Conservation (phyloP, 2,888 invertebrate genomes). For the Drosophila multiciliata region DNA sequence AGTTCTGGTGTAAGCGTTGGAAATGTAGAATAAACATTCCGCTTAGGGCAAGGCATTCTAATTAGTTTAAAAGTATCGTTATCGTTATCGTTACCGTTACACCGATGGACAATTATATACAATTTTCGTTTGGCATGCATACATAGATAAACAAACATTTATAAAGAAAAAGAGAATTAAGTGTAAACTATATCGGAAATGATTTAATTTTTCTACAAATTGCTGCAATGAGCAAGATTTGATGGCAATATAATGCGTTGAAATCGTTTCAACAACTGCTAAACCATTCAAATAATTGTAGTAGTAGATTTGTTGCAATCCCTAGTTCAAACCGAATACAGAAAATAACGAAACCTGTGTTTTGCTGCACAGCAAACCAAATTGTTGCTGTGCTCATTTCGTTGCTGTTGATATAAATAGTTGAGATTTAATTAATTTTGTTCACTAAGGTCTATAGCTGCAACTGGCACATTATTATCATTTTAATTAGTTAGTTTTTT, state of each 20-base stretch:
- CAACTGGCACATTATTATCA: conserved; percentile 40
- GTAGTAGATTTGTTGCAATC: conserved; percentile 43
- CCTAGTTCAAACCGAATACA: conserved; percentile 36
- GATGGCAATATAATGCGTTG: conserved; percentile 19
- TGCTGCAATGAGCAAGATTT: conserved; percentile 29
- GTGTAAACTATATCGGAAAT: conserved; percentile 20
- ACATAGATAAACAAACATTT: conserved; percentile 37
- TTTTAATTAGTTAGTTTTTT: background rate
- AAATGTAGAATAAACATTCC: conserved; percentile 55
- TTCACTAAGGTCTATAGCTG: conserved; percentile 47
- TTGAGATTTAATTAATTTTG: conserved; percentile 29
- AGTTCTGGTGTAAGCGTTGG: conserved; percentile 30
- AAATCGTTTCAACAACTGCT: conserved; percentile 27
- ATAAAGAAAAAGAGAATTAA: conserved; percentile 32
- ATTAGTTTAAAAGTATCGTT: conserved; percentile 52
- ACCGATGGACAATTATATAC: conserved; percentile 35
- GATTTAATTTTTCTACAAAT: conserved; percentile 24
- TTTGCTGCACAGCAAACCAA: conserved; percentile 47
- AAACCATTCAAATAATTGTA: background rate
- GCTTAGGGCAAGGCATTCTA: conserved; percentile 57
- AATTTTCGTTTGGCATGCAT: conserved; percentile 31
- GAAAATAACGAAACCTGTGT: conserved; percentile 34
- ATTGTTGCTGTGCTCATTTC: conserved; percentile 47
- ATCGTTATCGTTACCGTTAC: conserved; percentile 51
- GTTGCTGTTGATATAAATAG: conserved; percentile 48